phyloP scores from a whole-genome alignment of 2,113 vertebrate species.

The Periophthalmus modestus region DNA sequence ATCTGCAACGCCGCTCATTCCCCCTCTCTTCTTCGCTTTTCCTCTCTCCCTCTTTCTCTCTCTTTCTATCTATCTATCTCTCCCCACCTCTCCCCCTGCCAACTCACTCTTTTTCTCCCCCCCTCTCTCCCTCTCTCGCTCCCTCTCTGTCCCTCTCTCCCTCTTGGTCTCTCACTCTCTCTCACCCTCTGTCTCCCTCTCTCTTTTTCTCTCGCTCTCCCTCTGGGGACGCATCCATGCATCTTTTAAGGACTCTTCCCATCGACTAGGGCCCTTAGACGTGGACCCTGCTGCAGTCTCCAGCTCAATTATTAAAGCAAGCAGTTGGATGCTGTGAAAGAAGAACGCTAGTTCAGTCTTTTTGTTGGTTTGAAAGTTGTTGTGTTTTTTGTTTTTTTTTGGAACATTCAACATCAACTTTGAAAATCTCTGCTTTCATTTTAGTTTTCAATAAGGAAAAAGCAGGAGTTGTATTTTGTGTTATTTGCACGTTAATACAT shows the following conservation, averaged over 20 bases:
- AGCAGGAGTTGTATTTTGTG: too few relatives aligned
- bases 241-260: constrained; percentile 77
- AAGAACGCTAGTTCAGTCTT: constrained; percentile 35
- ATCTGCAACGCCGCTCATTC: constrained; percentile 39
- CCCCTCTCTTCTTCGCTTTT: too few relatives aligned
- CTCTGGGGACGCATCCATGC: constrained; percentile 69
- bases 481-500: too few relatives aligned
- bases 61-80: not conserved
- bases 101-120: too few relatives aligned
- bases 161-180: too few relatives aligned
- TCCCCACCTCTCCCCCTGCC: not conserved
- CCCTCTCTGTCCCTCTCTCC: constrained; percentile 3
- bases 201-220: not conserved
- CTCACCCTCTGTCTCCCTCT: too few relatives aligned
- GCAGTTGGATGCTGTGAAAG: constrained; percentile 59
- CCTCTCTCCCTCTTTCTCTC: constrained; percentile 42
- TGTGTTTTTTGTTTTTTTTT: not conserved
- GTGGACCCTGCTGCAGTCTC: constrained; percentile 71
- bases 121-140: constrained; percentile 39
- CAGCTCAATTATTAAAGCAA: constrained; percentile 76
- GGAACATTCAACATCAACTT: not conserved
- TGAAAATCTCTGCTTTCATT: too few relatives aligned
- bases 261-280: constrained; percentile 54
- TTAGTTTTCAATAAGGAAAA: too few relatives aligned
- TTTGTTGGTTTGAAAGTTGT: not conserved